Percentiles rank a stretch among this genome's conserved stretches.
These are phyloP conservation scores for Xyrichtys novacula DNA, from an alignment of 2,797 vertebrate species.

Conservation along the genomic window DNA sequence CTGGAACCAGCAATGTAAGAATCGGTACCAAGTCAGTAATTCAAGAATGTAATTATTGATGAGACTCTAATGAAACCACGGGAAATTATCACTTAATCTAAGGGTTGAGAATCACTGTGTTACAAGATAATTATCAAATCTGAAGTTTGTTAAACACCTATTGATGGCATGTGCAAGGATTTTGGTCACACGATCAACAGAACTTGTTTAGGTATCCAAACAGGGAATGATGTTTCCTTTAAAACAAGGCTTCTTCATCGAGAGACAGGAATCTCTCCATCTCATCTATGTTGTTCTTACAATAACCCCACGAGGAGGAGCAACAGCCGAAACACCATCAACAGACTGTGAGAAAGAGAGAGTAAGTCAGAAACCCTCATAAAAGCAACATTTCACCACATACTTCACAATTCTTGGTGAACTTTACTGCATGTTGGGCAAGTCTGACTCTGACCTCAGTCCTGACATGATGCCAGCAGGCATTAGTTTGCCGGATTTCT, in stretches of 20 bases:
- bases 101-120: too few relatives aligned
- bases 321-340: constrained; percentile 92
- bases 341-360: constrained; percentile 82
- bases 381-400: neutral
- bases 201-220: constrained; percentile 8
- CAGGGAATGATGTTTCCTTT: constrained; percentile 42
- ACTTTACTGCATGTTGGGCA: neutral
- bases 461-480: constrained; percentile 91
- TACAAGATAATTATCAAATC: neutral
- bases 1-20: too few relatives aligned
- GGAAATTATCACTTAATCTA: too few relatives aligned
- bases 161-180: neutral
- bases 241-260: constrained; percentile 8
- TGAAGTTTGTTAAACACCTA: constrained; percentile 2
- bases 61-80: too few relatives aligned
- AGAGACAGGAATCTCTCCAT: neutral
- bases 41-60: too few relatives aligned
- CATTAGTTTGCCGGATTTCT: constrained; percentile 92
- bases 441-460: constrained; percentile 86
- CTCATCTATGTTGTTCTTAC: neutral
- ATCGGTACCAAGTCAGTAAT: too few relatives aligned
- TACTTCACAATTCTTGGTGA: neutral
- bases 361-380: neutral
- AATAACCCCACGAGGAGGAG: constrained; percentile 74
- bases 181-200: constrained; percentile 16